Conservation (phyloP, 2,888 invertebrate species). For the Eupithecia exiguata region DNA sequence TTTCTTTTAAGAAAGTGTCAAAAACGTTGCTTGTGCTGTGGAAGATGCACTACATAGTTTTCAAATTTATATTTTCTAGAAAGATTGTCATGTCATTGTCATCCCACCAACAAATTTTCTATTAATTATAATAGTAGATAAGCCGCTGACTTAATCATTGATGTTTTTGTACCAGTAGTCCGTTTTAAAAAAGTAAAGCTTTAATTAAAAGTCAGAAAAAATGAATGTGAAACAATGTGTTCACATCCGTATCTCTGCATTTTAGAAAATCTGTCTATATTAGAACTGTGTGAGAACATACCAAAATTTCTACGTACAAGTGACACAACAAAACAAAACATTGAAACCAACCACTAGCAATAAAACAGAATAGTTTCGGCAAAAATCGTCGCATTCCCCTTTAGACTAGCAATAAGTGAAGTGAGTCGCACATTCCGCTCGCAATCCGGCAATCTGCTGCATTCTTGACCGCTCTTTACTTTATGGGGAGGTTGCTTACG, state of each 20-base stretch:
- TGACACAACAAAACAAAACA: slow-evolving; percentile 13
- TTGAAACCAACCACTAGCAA: slow-evolving; percentile 23
- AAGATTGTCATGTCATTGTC: neutral
- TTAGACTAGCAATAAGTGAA: slow-evolving; percentile 78
- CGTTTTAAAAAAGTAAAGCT: too few relatives aligned
- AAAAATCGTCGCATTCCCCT: slow-evolving; percentile 75
- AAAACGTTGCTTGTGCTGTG: too few relatives aligned
- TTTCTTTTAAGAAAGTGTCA: too few relatives aligned
- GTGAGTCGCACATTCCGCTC: slow-evolving; percentile 63
- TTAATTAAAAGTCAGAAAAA: too few relatives aligned
- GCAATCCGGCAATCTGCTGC: slow-evolving; percentile 79
- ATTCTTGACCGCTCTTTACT: slow-evolving; percentile 53
- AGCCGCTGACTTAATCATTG: neutral
- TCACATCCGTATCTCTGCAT: too few relatives aligned
- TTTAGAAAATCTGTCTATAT: too few relatives aligned
- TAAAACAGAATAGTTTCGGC: slow-evolving; percentile 43
- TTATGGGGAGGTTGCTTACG: neutral
- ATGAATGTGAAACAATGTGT: too few relatives aligned
- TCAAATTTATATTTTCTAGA: neutral
- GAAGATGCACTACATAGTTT: too few relatives aligned
- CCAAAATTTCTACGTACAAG: neutral
- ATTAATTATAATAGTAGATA: neutral
- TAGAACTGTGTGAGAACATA: too few relatives aligned
- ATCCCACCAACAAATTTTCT: too few relatives aligned
- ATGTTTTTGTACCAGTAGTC: too few relatives aligned